Percentiles rank a stretch among this genome's conserved stretches.
phyloP scores from a whole-genome alignment of 2,888 invertebrate genomes.

The Ptychoptera contaminata region DNA sequence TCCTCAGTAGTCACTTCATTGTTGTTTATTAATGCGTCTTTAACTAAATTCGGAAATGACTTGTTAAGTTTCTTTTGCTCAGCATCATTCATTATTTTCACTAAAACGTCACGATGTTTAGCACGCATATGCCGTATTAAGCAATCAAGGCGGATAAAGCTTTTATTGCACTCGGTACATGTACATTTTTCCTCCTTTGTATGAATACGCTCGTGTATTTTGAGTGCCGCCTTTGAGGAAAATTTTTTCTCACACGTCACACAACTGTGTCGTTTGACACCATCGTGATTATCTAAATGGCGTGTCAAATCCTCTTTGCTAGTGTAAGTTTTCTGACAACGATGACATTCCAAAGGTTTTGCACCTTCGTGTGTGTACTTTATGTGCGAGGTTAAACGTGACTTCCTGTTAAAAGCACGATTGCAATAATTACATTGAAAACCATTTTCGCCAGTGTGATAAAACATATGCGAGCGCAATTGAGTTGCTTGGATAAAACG shows the following conservation, averaged over 20 bases:
- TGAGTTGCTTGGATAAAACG: slow-evolving; percentile 77
- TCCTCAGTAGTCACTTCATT: slow-evolving; percentile 5
- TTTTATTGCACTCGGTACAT: slow-evolving; percentile 38
- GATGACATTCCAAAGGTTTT: slow-evolving; percentile 39
- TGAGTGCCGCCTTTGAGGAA: slow-evolving; percentile 4
- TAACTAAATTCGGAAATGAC: no score
- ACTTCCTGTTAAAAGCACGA: slow-evolving; percentile 2
- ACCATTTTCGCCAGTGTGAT: slow-evolving; percentile 53
- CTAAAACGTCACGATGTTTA: slow-evolving; percentile 47
- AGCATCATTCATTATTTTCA: slow-evolving; percentile 27
- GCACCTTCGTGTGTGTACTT: slow-evolving; percentile 48
- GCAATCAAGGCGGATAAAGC: slow-evolving; percentile 47
- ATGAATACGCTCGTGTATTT: slow-evolving; percentile 4
- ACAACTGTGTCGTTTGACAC: slow-evolving; percentile 18
- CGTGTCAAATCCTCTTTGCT: slow-evolving; percentile 44
- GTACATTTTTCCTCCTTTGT: slow-evolving; percentile 5
- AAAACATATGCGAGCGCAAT: slow-evolving; percentile 59
- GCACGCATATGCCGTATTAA: slow-evolving; percentile 18
- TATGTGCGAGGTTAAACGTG: slow-evolving; percentile 35
- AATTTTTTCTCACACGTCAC: slow-evolving; percentile 7
- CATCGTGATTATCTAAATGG: slow-evolving; percentile 40
- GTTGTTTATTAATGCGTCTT: background rate
- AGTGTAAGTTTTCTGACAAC: slow-evolving; percentile 42
- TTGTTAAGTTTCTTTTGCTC: slow-evolving; percentile 34
- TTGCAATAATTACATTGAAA: slow-evolving; percentile 36